Base-by-base conservation (phyloP, 2,113 vertebrate genomes). In the Istiophorus platypterus region DNA sequence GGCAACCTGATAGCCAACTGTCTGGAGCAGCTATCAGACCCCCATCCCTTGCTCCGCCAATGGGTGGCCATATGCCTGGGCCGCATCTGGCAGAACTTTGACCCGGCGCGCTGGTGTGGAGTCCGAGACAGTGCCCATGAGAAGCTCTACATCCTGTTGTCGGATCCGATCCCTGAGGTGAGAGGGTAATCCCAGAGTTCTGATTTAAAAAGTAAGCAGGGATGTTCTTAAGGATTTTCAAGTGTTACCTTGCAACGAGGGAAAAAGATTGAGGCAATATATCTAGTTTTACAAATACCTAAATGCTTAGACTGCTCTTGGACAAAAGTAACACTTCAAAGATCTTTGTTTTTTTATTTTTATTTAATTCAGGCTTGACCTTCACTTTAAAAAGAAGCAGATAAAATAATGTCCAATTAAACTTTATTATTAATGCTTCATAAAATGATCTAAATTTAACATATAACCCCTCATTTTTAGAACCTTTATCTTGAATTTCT, bases 1-100 rank as follows among this genome's bases (percentile, higher is more conserved):
- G 98, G 98, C 6, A 99, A 99, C 94, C 93, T 99, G 77, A 98
- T 99, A 13, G 97, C 98, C 0, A 99, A 98, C 92, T 99, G 98
- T 92, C 95, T 99, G 92, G 98, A 99, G 91, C 98, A 99, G 95
- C 92, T 99, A 66, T 98, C 94, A 0, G 98, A 99, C 90, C 97
- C 97, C 0, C 98, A 99, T 84, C 98, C 98, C 0, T 93, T 99
- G 68, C 95, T 99, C 80, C 96, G 98, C 63, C 98, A 99, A 92
- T 99, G 98, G 98, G 97, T 99, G 82, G 98, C 98, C 89, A 99
- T 99, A 91, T 99, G 98, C 87, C 91, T 99, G 18, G 98, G 98
- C 0, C 95, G 98, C 1, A 98, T 99, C 92, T 99, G 98, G 98
- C 98, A 99, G 95, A 99, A 99, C 94, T 99, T 99, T 7, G 98